These are phyloP conservation scores for Macaca mulatta DNA, from an alignment of 2,113 vertebrate genomes.

Conservation along the genomic window DNA sequence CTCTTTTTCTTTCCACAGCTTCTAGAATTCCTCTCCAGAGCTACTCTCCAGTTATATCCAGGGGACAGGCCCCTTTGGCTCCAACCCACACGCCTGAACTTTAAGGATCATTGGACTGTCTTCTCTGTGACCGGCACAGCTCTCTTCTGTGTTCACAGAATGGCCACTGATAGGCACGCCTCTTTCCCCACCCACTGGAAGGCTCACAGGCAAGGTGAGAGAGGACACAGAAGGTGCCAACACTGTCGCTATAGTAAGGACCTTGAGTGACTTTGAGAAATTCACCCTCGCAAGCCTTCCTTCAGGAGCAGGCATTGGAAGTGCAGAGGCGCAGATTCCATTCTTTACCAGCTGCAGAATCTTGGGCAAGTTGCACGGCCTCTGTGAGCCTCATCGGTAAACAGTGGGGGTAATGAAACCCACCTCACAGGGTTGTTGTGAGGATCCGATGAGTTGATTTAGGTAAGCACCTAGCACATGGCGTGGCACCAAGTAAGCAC, in stretches of 20 bases:
- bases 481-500: background rate
- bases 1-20: conserved; percentile 82
- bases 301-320: background rate
- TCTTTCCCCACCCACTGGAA: background rate
- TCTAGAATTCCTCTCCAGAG: conserved; percentile 80
- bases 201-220: background rate
- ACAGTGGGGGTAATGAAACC: background rate
- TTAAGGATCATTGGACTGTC: conserved; percentile 82
- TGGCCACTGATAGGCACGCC: conserved; percentile 34
- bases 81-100: conserved; percentile 94
- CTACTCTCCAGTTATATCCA: conserved; percentile 80
- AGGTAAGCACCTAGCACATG: background rate
- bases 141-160: conserved; percentile 55
- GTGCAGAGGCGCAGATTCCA: background rate
- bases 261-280: background rate
- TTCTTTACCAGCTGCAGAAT: background rate
- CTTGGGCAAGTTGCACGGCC: background rate
- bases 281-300: background rate
- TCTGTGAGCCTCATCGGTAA: background rate
- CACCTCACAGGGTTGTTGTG: background rate
- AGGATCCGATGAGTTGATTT: background rate
- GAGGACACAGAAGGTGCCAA: background rate
- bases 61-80: conserved; percentile 91
- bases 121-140: background rate
- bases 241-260: background rate